These are phyloP conservation scores for Anguilla megastoma DNA, from an alignment of 2,797 vertebrate species.

Conservation along the genomic window DNA sequence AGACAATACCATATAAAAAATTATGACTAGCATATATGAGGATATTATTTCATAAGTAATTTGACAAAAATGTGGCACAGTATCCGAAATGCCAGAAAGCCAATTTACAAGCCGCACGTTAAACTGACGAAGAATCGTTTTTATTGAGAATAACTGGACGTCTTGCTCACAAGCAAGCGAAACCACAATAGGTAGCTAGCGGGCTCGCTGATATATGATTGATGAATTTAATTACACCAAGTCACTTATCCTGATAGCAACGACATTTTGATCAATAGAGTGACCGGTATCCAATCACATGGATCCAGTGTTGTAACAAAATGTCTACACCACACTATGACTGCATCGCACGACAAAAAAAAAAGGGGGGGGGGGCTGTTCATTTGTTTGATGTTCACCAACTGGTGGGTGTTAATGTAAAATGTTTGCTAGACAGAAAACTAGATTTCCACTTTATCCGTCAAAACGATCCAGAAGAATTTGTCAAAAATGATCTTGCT, in stretches of 20 bases:
- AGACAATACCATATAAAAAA: neutral
- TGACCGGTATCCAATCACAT: conserved; percentile 31
- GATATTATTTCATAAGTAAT: neutral
- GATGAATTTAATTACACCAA: neutral
- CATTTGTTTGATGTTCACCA: neutral
- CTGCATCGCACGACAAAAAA: conserved; percentile 1
- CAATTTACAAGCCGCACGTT: neutral
- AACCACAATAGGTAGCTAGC: neutral
- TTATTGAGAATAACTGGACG: neutral
- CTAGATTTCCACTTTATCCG: neutral
- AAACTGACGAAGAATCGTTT: neutral
- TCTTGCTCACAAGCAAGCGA: neutral
- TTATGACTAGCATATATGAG: neutral
- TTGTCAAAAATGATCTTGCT: neutral
- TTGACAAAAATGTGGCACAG: neutral
- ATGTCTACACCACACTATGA: conserved; percentile 33
- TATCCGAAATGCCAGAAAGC: neutral
- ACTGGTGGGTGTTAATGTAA: neutral
- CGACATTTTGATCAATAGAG: conserved; percentile 32
- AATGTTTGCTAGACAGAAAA: neutral
- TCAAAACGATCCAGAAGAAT: neutral
- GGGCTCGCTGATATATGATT: neutral
- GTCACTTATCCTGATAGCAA: conserved; percentile 5
- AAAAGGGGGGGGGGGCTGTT: neutral
- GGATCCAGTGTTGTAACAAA: conserved; percentile 33